Conservation (phyloP, 2,888 invertebrate species). For the Sphaerophoria taeniata region DNA sequence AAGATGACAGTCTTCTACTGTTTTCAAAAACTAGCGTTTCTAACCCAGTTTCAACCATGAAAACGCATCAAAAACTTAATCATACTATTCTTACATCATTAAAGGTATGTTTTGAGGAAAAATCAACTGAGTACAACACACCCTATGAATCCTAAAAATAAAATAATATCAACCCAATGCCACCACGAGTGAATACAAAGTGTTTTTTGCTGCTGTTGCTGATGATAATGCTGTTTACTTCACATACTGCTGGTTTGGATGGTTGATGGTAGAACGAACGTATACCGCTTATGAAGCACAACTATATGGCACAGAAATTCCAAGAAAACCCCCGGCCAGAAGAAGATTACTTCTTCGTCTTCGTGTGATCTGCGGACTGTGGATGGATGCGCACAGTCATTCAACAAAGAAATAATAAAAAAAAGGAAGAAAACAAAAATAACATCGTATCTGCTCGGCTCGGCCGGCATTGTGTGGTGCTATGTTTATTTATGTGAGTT, state of each 20-base stretch:
- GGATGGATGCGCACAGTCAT: slow-evolving; percentile 61
- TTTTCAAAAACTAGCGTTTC: too few relatives aligned
- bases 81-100: too few relatives aligned
- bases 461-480: slow-evolving; percentile 34
- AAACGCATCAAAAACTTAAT: neutral
- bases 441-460: neutral
- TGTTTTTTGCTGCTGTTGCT: slow-evolving; percentile 51
- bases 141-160: slow-evolving; percentile 22
- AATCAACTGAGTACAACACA: neutral
- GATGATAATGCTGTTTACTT: slow-evolving; percentile 41
- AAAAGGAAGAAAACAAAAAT: neutral
- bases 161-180: slow-evolving; percentile 44
- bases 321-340: slow-evolving; percentile 72
- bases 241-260: neutral
- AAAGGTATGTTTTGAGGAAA: neutral
- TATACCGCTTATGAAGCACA: slow-evolving; percentile 45
- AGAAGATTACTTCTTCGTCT: slow-evolving; percentile 52
- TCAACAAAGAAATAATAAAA: slow-evolving; percentile 44
- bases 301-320: slow-evolving; percentile 72
- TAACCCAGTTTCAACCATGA: too few relatives aligned
- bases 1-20: neutral
- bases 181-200: slow-evolving; percentile 63
- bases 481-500: slow-evolving; percentile 58
- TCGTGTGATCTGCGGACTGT: slow-evolving; percentile 13
- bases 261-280: slow-evolving; percentile 27